Base-by-base conservation (phyloP, 2,888 invertebrate genomes). In the Leptopterna dolabrata region DNA sequence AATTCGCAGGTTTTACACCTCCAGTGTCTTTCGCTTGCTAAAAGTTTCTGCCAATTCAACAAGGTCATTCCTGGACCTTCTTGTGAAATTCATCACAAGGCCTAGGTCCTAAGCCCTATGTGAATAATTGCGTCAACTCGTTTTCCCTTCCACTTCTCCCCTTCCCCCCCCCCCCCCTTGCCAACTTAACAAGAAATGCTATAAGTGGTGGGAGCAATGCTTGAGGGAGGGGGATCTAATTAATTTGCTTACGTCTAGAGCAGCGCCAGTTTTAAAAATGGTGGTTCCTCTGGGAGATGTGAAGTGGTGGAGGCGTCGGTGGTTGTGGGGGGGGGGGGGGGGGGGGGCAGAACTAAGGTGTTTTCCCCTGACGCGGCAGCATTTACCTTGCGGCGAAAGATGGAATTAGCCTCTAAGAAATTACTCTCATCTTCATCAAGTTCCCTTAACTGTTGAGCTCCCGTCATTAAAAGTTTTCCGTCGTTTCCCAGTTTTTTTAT, bases 371-470 rank as follows among this genome's bases (percentile, higher is more conserved):
- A 63, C 73, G 73, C 36, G 41, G 19, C 36, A 36, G 41, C 30
- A 36, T 73, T 73, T 73, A 73, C 73, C 73, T 73, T 63, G 63
- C 63, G 63, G 73, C 73, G n/a, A 30, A 36, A 36, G 73, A 73
- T 73, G 73, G 73, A 73, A 73, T 73, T 73, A 73, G 73, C 73
- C 73, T 73, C 73, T 73, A 73, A 73, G 73, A 73, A 73, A 73
- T 73, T 73, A 81, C 81, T 81, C 81, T 51, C 81, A 81, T 81
- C 81, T 81, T 51, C 81, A 81, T 81, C 81, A 81, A 81, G 55
- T 81, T 81, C 81, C 19, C 81, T 81, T 29, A 81, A 81, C 81
- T 81, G 81, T 81, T 81, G 81, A 81, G 81, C 81, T 43, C 51
- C 19, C 27, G 47, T 81, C 81, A 73, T 73, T 73, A 30, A 73